phyloP scores from a whole-genome alignment of 2,797 vertebrate species.

The Betta splendens region DNA sequence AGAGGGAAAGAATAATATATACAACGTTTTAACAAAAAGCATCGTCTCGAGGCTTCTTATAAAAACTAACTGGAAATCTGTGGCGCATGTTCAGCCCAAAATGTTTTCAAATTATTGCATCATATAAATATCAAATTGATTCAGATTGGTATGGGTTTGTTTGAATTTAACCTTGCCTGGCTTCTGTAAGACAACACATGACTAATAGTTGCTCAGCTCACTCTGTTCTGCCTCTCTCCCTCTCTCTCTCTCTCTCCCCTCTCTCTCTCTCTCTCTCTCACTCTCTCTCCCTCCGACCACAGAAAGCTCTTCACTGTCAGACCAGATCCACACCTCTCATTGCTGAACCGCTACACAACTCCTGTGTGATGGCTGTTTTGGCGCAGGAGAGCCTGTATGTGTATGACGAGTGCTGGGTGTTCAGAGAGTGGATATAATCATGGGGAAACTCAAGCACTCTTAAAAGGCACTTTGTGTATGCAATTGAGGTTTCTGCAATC shows the following conservation, averaged over 20 bases:
- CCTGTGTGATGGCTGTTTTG: conserved; percentile 69
- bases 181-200: conserved; percentile 27
- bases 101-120: conserved; percentile 35
- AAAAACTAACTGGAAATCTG: too few species aligned
- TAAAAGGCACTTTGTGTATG: conserved; percentile 73
- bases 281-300: conserved; percentile 40
- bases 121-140: conserved; percentile 30
- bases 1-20: too few species aligned
- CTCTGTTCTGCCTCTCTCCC: conserved; percentile 13
- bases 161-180: conserved; percentile 18
- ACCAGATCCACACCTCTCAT: conserved; percentile 35
- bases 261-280: too few species aligned
- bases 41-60: too few species aligned
- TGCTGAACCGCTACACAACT: conserved; percentile 31
- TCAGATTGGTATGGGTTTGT: conserved; percentile 31
- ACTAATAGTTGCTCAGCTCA: conserved; percentile 43
- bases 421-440: conserved; percentile 61
- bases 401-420: conserved; percentile 62
- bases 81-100: conserved; percentile 8
- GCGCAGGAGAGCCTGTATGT: conserved; percentile 52
- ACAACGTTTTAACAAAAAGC: too few species aligned
- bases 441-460: conserved; percentile 64
- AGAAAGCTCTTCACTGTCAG: conserved; percentile 56
- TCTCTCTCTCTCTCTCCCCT: too few species aligned
- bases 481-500: conserved; percentile 71